Percentiles rank a stretch among this genome's conserved stretches.
These are phyloP conservation scores for Corythornis madagascariensis DNA, from an alignment of 2,113 vertebrate species.

Conservation along the genomic window DNA sequence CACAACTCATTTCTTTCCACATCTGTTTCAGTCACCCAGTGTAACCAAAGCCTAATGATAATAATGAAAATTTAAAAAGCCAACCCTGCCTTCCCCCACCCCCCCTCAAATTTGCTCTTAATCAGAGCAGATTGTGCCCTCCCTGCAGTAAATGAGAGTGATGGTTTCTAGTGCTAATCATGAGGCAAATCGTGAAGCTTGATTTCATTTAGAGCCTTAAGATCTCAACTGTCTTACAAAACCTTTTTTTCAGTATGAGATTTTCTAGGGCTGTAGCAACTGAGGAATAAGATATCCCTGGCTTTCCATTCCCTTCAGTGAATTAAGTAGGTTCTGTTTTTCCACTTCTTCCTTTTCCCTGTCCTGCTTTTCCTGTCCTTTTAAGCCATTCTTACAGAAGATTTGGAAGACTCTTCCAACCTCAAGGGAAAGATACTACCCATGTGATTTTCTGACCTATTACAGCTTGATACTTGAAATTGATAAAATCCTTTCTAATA, in stretches of 20 bases:
- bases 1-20: background rate
- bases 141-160: background rate
- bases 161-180: background rate
- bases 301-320: background rate
- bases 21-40: background rate
- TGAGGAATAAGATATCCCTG: background rate
- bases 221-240: background rate
- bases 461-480: constrained; percentile 24
- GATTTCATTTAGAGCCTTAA: background rate
- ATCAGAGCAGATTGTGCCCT: background rate
- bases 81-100: background rate
- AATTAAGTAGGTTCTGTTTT: background rate
- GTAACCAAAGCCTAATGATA: background rate
- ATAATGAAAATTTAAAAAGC: background rate
- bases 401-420: background rate
- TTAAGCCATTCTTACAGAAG: background rate
- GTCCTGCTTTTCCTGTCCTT: background rate
- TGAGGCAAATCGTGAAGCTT: background rate
- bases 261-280: background rate
- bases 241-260: background rate
- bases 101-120: background rate
- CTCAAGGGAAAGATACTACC: background rate
- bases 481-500: background rate
- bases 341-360: background rate
- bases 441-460: background rate